phyloP scores from a whole-genome alignment of 2,113 vertebrate species.

The Gobius niger region DNA sequence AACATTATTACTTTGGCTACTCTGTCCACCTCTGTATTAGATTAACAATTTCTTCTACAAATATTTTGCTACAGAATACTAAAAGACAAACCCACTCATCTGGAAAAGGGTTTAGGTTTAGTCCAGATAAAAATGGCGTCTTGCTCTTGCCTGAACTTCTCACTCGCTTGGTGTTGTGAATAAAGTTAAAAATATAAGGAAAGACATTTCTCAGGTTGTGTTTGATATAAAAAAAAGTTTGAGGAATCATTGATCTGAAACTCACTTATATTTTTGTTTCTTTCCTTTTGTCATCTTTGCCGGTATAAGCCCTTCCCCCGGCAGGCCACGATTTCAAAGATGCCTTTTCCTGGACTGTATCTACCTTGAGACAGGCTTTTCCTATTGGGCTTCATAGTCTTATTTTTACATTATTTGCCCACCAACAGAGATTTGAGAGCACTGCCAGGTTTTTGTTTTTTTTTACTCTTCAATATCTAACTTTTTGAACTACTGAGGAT shows the following conservation, averaged over 20 bases:
- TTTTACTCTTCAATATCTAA: background rate
- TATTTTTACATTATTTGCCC: background rate
- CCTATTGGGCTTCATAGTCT: background rate
- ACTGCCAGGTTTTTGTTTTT: background rate
- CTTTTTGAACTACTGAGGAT: background rate
- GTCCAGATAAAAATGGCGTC: too few relatives aligned
- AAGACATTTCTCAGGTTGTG: too few relatives aligned
- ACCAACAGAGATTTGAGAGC: background rate
- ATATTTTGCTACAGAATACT: too few relatives aligned
- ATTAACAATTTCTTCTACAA: too few relatives aligned
- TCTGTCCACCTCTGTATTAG: too few relatives aligned
- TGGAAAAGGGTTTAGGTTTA: too few relatives aligned
- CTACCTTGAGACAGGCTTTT: background rate
- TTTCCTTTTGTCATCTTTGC: background rate
- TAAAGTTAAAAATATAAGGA: too few relatives aligned
- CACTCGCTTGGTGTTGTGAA: too few relatives aligned
- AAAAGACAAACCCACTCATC: too few relatives aligned
- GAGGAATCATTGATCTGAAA: background rate
- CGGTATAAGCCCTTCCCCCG: background rate
- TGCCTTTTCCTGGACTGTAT: background rate
- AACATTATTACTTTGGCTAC: too few relatives aligned
- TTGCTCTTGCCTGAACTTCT: too few relatives aligned
- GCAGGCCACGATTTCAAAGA: background rate
- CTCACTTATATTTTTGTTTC: background rate
- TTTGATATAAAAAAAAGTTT: background rate